Percentiles rank a stretch among this genome's conserved stretches.
Evolutionary conservation across 2,888 invertebrate species (phyloP).

Genomic region (Muscina levida): DNA sequence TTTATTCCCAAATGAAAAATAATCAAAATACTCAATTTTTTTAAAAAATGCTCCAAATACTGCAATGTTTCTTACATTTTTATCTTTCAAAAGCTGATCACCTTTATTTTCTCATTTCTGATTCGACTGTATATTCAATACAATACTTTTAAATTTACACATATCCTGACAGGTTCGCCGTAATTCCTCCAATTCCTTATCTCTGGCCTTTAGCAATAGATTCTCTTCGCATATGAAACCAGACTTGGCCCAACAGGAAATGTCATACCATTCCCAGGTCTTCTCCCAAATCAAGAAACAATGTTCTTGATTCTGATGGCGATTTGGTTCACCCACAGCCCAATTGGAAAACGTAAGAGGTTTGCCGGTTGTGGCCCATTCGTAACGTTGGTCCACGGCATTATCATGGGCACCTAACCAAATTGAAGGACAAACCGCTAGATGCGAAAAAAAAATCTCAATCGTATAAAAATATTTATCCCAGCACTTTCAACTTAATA

Average conservation of each 20-base stretch:
- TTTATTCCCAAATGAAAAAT: no score
- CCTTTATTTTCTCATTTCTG: no score
- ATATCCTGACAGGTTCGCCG: background rate
- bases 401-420: slow-evolving; percentile 24
- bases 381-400: slow-evolving; percentile 34
- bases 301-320: slow-evolving; percentile 39
- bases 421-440: slow-evolving; percentile 16
- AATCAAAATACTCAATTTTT: no score
- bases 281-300: slow-evolving; percentile 40
- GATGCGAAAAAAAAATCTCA: background rate
- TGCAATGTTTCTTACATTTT: no score
- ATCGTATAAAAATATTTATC: no score
- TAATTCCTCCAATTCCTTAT: background rate
- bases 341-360: slow-evolving; percentile 36
- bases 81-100: no score
- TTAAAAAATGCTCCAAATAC: no score
- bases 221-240: slow-evolving; percentile 39
- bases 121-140: no score
- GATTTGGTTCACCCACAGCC: slow-evolving; percentile 16
- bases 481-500: slow-evolving; percentile 42
- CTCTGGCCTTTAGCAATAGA: slow-evolving; percentile 6
- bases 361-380: slow-evolving; percentile 38
- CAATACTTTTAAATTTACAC: no score
- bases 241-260: background rate
- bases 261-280: slow-evolving; percentile 54